Conservation (phyloP, 2,113 vertebrate genomes). For the Ciconia maguari region DNA sequence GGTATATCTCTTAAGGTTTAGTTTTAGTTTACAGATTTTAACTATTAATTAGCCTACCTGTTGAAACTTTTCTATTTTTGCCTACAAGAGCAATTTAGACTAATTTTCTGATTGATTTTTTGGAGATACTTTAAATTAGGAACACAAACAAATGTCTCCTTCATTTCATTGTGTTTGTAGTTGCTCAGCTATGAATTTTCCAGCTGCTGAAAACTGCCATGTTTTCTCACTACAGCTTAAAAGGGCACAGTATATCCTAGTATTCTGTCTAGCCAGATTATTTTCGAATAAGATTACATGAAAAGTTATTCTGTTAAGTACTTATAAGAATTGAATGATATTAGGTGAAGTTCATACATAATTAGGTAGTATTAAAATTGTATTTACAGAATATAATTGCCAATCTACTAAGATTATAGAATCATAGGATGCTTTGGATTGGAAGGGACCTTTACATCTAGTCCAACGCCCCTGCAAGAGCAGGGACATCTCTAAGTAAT, state of each 20-base stretch:
- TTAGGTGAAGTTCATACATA: not conserved
- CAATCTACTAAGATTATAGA: not conserved
- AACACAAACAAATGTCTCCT: not conserved
- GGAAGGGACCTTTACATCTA: too few species aligned
- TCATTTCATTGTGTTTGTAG: not conserved
- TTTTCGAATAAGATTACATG: not conserved
- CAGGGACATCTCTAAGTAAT: too few species aligned
- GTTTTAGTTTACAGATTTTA: not conserved
- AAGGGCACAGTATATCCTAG: not conserved
- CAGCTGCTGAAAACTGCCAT: not conserved
- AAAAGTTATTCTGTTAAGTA: not conserved
- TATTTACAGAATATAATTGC: not conserved
- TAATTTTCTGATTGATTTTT: not conserved
- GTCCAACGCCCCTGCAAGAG: too few species aligned
- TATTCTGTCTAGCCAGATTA: not conserved
- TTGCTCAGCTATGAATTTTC: constrained; percentile 5
- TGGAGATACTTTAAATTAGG: not conserved
- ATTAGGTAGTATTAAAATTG: not conserved
- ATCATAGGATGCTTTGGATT: too few species aligned
- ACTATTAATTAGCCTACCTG: not conserved
- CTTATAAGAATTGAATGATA: not conserved
- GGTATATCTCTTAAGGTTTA: not conserved
- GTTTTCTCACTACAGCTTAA: not conserved
- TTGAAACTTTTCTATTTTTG: not conserved
- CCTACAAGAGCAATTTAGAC: not conserved